Evolutionary conservation across 2,113 vertebrate species (phyloP), one percentile per base, ranked within the genome.

Genomic region (Holacanthus passer): DNA sequence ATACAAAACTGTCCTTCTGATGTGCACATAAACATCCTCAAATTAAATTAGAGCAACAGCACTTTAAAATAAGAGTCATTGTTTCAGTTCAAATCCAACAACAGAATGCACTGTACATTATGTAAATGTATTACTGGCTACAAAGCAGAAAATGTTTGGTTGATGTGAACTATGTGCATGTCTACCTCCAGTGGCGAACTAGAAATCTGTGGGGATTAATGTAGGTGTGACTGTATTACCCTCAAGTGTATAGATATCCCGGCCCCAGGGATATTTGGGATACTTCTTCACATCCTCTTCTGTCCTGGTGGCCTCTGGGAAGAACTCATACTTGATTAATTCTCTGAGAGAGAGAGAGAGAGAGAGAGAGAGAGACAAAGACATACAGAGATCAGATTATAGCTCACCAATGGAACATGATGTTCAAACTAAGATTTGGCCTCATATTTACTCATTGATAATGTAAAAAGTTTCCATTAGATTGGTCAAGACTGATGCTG

Each of bases 261-360:
- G 93, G 13, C 98, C 98, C 98, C 98, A 99, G 7, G 98, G 98
- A 73, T 99, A 99, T 74, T 92, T 97, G 43, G 96, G 95, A 88
- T 96, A 96, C 90, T 96, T 98, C 91, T 97, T 98, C 64, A 98
- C 92, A 88, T 99, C 98, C 32, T 97, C 97, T 50, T 99, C 97
- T 66, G 95, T 99, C 88, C 98, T 95, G 27, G 96, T 97, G 74
- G 98, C 97, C 95, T 99, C 98, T 62, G 97, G 98, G 91, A 99
- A 99, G 92, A 99, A 99, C 94, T 99, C 97, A 16, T 99, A 98
- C 91, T 99, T 99, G 63, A 99, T 99, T 81, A 99, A 95, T 84
- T 99, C 98, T 91, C 98, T 99, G 86, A 22, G 0, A 43, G 8
- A 78, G 0, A 87, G 4, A 85, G 0, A 66, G 2, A 75, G 6